These are phyloP conservation scores for Myotis findleyi DNA, from an alignment of 2,797 vertebrate genomes.

Conservation along the genomic window DNA sequence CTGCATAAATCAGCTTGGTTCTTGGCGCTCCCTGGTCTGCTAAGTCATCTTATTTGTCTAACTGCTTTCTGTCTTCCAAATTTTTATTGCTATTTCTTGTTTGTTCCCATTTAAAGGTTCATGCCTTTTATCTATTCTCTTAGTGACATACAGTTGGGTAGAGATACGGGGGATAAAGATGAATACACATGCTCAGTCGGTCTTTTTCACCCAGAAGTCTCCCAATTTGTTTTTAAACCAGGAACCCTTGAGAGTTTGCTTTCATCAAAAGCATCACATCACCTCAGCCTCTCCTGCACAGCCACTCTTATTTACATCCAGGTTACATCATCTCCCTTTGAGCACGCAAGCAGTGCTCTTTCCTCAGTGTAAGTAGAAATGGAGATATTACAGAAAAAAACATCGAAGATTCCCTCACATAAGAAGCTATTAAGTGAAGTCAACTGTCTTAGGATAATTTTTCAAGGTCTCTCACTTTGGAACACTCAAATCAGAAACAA, in stretches of 20 bases:
- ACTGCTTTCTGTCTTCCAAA: background rate
- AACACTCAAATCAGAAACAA: slow-evolving; percentile 8
- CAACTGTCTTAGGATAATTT: slow-evolving; percentile 3
- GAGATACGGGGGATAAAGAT: background rate
- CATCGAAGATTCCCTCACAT: background rate
- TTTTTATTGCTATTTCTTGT: background rate
- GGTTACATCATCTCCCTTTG: background rate
- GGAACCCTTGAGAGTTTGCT: background rate
- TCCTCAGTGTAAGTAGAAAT: background rate
- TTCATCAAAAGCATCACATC: background rate
- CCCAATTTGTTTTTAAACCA: background rate
- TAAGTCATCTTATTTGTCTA: background rate
- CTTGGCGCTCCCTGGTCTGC: background rate
- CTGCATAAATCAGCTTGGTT: background rate
- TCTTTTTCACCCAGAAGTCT: background rate
- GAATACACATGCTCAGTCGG: background rate
- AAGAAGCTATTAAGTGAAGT: background rate
- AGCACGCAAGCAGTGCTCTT: background rate
- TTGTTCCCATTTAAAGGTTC: background rate
- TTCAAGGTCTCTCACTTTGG: background rate
- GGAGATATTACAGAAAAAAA: background rate
- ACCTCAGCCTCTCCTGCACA: background rate
- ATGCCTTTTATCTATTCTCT: background rate
- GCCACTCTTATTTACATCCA: background rate
- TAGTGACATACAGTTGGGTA: background rate